Evolutionary conservation across 2,113 vertebrate species (phyloP), one percentile per base, ranked within the genome.

Genomic region (Syngnathus scovelli): DNA sequence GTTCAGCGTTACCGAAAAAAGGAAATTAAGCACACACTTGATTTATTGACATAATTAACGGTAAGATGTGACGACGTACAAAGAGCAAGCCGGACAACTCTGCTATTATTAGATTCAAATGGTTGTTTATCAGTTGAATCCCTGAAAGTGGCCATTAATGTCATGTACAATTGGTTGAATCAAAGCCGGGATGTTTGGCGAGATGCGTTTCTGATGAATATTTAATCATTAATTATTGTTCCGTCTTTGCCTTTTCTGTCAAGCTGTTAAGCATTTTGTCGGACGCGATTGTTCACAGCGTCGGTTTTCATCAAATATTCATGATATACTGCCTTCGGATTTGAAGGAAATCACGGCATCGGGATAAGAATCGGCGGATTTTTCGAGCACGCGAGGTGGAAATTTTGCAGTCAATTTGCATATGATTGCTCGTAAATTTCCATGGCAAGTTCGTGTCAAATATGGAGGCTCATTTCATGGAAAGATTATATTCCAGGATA

Each of bases 21-120:
- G 60, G 60, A 62, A 62, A 62, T 62, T 12, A 62, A 62, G 38
- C 60, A 23, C 39, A 38, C 16, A 11, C 19, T 12, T 61, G 38
- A 43, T 61, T 62, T 62, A 62, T 62, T 43, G 60, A 43, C 23
- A 43, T 44, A 7, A 62, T 61, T 10, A 43, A 12, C 6, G 38
- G 60, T 41, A 11, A 61, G 43, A 62, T 62, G 19, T 62, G 60
- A 43, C 7, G 37, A 41, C 6, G 27, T 58, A 58, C 55, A 58
- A 58, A 58, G 55, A 58, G 27, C 27, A 33, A 58, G 55, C 27
- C 4, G 21, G 49, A 51, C 19, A 51, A 27, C 11, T 36, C 36
- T 13, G 27, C 21, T 1, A 41, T 60, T 16, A 60, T 12, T 0
- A 21, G n/a, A 43, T 39, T 43, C 5, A 61, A 41, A n/a, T 6